Conservation (phyloP, 2,888 invertebrate species). For the Terebella lapidaria region DNA sequence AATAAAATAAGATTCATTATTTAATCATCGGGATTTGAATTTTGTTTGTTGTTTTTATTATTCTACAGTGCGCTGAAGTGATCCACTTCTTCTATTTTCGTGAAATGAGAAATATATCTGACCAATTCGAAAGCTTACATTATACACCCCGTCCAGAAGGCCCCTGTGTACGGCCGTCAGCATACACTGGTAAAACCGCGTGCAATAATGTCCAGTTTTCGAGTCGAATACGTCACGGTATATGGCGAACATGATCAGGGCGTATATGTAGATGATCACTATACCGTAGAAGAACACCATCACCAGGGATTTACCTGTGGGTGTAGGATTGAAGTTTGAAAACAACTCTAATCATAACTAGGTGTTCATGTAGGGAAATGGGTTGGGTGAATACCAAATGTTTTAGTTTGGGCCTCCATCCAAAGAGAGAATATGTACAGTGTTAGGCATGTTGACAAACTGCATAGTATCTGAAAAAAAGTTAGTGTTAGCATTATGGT, state of each 20-base stretch:
- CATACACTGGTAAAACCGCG: slow-evolving; percentile 42
- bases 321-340: too few species aligned
- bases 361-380: too few species aligned
- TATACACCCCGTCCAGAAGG: slow-evolving; percentile 35
- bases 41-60: too few species aligned
- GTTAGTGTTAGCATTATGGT: too few species aligned
- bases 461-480: too few species aligned
- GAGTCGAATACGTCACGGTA: slow-evolving; percentile 30
- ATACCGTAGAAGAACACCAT: slow-evolving; percentile 43
- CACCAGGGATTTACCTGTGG: slow-evolving; percentile 44
- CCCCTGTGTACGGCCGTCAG: slow-evolving; percentile 44
- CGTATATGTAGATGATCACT: slow-evolving; percentile 43
- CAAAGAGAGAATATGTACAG: too few species aligned
- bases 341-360: too few species aligned
- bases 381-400: too few species aligned
- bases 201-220: slow-evolving; percentile 34
- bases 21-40: too few species aligned
- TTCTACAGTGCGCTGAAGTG: neutral
- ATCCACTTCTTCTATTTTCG: neutral
- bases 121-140: slow-evolving; percentile 13
- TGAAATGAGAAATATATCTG: neutral
- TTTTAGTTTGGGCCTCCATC: too few species aligned
- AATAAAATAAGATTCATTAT: too few species aligned
- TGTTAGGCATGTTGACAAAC: too few species aligned
- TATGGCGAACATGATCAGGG: slow-evolving; percentile 40